phyloP scores from a whole-genome alignment of 1,140 invertebrate species.

The Hypsibius dujardini region DNA sequence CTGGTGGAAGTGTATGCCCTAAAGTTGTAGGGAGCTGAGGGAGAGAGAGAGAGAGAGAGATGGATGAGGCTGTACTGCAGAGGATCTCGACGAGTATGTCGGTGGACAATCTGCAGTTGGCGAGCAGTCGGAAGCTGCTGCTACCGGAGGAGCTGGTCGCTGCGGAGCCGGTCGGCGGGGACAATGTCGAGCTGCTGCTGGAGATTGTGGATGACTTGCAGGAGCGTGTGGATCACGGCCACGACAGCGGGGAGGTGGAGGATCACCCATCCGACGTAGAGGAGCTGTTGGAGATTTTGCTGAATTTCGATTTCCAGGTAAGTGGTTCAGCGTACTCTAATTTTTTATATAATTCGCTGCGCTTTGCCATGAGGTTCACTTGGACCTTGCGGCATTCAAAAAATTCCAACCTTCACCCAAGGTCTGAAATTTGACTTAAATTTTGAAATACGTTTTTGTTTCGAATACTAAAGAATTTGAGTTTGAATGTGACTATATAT shows the following conservation, averaged over 20 bases:
- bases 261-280: conserved; percentile 33
- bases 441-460: conserved; percentile 19
- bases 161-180: conserved; percentile 32
- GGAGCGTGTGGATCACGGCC: background rate
- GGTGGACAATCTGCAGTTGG: background rate
- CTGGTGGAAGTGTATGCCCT: no score
- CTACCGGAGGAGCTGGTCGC: conserved; percentile 34
- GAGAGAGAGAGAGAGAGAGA: background rate
- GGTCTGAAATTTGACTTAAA: background rate
- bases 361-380: no score
- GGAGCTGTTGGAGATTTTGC: conserved; percentile 36
- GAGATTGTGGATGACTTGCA: conserved; percentile 29
- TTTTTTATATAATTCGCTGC: no score
- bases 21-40: no score
- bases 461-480: background rate
- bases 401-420: background rate
- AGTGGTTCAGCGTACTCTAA: background rate
- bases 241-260: conserved; percentile 24
- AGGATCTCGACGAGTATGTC: background rate
- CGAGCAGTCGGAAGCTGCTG: conserved; percentile 18
- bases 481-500: no score
- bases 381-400: no score
- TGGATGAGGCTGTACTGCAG: background rate
- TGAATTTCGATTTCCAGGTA: conserved; percentile 36
- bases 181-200: conserved; percentile 30